Evolutionary conservation across 2,888 invertebrate species (phyloP).

Genomic region (Tubulanus polymorphus): DNA sequence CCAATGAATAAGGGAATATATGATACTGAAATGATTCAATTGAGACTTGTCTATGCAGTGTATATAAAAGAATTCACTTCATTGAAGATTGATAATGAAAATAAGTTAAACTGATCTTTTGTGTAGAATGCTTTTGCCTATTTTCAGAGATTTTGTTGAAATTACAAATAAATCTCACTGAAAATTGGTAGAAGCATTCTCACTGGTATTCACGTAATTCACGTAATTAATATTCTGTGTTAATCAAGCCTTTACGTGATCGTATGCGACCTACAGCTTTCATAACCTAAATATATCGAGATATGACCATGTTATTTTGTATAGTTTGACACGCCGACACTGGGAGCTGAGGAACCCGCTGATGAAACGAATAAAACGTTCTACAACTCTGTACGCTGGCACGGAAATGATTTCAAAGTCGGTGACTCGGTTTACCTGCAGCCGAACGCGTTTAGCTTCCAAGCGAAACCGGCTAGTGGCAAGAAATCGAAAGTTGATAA

Average conservation of each 20-base stretch:
- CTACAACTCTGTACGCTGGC: slow-evolving; percentile 45
- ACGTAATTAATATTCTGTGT: not conserved
- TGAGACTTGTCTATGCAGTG: too few species aligned
- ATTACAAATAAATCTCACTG: too few species aligned
- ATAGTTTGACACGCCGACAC: slow-evolving; percentile 27
- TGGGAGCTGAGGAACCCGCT: slow-evolving; percentile 24
- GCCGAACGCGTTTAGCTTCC: slow-evolving; percentile 36
- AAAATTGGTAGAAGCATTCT: too few species aligned
- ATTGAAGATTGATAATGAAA: too few species aligned
- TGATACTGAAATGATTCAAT: too few species aligned
- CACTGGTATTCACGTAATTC: too few species aligned
- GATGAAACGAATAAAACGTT: slow-evolving; percentile 20
- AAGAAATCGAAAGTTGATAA: slow-evolving; percentile 31
- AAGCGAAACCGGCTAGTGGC: slow-evolving; percentile 29
- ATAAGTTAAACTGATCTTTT: too few species aligned
- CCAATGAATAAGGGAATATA: too few species aligned
- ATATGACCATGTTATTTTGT: slow-evolving; percentile 12
- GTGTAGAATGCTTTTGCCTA: too few species aligned
- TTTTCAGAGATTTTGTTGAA: too few species aligned
- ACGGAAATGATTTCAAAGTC: slow-evolving; percentile 59
- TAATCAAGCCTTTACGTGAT: not conserved
- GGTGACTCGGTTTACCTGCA: slow-evolving; percentile 69
- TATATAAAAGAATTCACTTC: too few species aligned
- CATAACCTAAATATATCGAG: not conserved
- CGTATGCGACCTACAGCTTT: not conserved